Percentiles rank a stretch among this genome's conserved stretches.
Evolutionary conservation across 2,888 invertebrate species (phyloP).

Genomic region (Eumerus sabulonum): DNA sequence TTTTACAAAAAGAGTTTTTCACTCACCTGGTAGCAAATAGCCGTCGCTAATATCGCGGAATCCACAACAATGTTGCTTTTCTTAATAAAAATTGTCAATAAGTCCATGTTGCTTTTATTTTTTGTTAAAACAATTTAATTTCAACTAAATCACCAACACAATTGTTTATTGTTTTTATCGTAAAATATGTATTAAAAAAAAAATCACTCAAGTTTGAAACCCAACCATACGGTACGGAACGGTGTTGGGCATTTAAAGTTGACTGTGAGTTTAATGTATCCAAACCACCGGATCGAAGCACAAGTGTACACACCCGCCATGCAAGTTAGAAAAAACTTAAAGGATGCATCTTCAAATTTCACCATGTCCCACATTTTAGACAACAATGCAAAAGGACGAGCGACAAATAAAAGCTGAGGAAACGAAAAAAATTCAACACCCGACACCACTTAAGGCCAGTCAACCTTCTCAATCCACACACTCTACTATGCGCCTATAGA

Average conservation of each 20-base stretch:
- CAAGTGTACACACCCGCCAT: slow-evolving; percentile 13
- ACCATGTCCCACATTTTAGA: slow-evolving; percentile 55
- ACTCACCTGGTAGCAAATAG: too few species aligned
- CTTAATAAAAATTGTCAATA: too few species aligned
- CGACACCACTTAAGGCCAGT: slow-evolving; percentile 56
- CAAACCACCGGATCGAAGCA: slow-evolving; percentile 39
- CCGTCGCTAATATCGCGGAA: too few species aligned
- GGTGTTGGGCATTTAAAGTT: slow-evolving; percentile 20
- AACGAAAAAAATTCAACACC: slow-evolving; percentile 7
- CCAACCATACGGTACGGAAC: slow-evolving; percentile 53
- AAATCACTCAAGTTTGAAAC: slow-evolving; percentile 16
- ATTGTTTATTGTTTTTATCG: too few species aligned
- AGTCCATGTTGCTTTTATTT: too few species aligned
- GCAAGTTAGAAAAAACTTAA: slow-evolving; percentile 30
- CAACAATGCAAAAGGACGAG: neutral
- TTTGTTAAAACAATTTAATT: too few species aligned
- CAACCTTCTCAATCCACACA: slow-evolving; percentile 60
- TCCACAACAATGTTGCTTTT: too few species aligned
- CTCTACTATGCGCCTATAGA: slow-evolving; percentile 33
- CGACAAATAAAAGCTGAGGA: too few species aligned
- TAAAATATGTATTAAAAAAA: slow-evolving; percentile 3
- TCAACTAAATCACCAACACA: too few species aligned
- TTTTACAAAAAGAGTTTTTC: neutral
- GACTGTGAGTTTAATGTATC: slow-evolving; percentile 38
- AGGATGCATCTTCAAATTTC: slow-evolving; percentile 33